Evolutionary conservation across 2,888 invertebrate genomes (phyloP).

Genomic region (Synanthedon formicaeformis): DNA sequence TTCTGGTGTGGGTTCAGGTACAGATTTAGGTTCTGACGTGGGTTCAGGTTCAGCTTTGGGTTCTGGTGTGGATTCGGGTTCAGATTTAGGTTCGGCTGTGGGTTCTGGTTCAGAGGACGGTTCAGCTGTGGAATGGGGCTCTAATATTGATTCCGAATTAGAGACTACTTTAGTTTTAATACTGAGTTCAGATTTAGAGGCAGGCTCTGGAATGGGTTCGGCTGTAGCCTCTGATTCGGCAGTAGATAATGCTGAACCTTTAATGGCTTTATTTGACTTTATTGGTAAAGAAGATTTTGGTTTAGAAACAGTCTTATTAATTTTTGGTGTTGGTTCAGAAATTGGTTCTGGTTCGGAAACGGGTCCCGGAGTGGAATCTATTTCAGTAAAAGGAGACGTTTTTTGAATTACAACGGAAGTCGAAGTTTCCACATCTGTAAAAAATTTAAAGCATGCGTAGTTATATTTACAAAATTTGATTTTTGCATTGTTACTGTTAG

Average conservation of each 20-base stretch:
- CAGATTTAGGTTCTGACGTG: slow-evolving; percentile 20
- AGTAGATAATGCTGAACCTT: slow-evolving; percentile 41
- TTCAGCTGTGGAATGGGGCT: slow-evolving; percentile 32
- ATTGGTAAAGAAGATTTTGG: slow-evolving; percentile 30
- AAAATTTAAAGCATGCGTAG: slow-evolving; percentile 53
- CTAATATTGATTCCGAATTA: slow-evolving; percentile 43
- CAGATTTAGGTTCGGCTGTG: slow-evolving; percentile 41
- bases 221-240: slow-evolving; percentile 41
- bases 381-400: slow-evolving; percentile 33
- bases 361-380: slow-evolving; percentile 33
- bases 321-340: slow-evolving; percentile 37
- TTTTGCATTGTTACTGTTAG: slow-evolving; percentile 18
- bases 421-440: slow-evolving; percentile 61
- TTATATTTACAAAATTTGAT: slow-evolving; percentile 34
- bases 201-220: slow-evolving; percentile 33
- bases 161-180: slow-evolving; percentile 40
- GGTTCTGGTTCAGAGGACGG: slow-evolving; percentile 27
- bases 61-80: slow-evolving; percentile 38
- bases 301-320: slow-evolving; percentile 29
- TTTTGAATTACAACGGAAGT: slow-evolving; percentile 29
- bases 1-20: slow-evolving; percentile 28
- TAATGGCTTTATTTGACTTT: slow-evolving; percentile 44
- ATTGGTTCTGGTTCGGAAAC: slow-evolving; percentile 22
- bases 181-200: slow-evolving; percentile 45
- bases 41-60: slow-evolving; percentile 38